These are phyloP conservation scores for Stegostoma tigrinum DNA, from an alignment of 2,113 vertebrate species.

Conservation along the genomic window DNA sequence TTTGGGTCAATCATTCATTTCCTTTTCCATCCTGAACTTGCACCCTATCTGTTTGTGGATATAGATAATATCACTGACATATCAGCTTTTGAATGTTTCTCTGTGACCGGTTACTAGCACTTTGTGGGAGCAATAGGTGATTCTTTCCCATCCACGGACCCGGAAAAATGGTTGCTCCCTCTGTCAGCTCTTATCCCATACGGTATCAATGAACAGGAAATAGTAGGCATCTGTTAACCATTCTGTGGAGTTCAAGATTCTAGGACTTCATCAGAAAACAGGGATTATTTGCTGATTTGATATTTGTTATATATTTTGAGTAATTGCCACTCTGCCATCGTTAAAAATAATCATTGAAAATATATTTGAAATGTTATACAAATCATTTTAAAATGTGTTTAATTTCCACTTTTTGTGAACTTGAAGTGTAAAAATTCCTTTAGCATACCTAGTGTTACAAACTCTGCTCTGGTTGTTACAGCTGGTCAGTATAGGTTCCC, in stretches of 20 bases:
- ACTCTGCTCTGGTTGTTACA: conserved; percentile 75
- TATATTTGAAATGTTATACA: conserved; percentile 6
- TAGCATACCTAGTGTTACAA: conserved; percentile 2
- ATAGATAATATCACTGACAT: not conserved
- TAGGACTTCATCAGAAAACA: not conserved
- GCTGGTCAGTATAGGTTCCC: conserved; percentile 84
- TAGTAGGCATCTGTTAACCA: not conserved
- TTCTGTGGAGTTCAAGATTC: not conserved
- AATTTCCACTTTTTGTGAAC: conserved; percentile 1
- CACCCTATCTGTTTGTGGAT: not conserved
- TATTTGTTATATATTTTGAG: not conserved
- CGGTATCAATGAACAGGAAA: not conserved
- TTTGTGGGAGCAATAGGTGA: not conserved
- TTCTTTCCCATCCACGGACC: not conserved
- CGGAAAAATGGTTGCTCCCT: not conserved
- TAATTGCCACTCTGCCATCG: not conserved
- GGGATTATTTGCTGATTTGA: not conserved
- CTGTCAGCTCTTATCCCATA: not conserved
- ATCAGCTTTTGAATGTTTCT: not conserved
- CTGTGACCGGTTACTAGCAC: not conserved
- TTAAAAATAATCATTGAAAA: not conserved
- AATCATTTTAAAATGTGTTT: not conserved
- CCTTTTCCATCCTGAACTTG: not conserved
- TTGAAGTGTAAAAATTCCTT: not conserved
- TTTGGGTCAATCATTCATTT: not conserved